phyloP scores from a whole-genome alignment of 2,888 invertebrate genomes.

The Scaptomyza reducta region DNA sequence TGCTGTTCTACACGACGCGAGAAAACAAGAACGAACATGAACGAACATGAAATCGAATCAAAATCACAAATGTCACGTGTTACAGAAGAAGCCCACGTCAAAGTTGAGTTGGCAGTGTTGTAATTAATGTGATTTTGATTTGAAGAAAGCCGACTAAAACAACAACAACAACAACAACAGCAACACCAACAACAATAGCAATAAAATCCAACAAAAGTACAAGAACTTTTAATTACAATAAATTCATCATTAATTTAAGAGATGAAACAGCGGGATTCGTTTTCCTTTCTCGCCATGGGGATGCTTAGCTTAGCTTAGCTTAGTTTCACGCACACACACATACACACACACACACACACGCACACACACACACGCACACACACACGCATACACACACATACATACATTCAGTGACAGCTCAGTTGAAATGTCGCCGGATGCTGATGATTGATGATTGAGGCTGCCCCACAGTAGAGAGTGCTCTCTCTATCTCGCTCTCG shows the following conservation, averaged over 20 bases:
- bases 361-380: neutral
- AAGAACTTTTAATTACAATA: slow-evolving; percentile 53
- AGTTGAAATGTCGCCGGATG: slow-evolving; percentile 52
- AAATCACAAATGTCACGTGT: slow-evolving; percentile 34
- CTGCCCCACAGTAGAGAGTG: neutral
- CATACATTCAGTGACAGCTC: slow-evolving; percentile 30
- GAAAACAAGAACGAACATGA: slow-evolving; percentile 16
- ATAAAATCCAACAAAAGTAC: slow-evolving; percentile 3
- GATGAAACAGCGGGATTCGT: slow-evolving; percentile 3
- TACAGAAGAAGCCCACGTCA: slow-evolving; percentile 7
- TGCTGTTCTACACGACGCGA: slow-evolving; percentile 1
- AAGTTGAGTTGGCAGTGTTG: slow-evolving; percentile 38
- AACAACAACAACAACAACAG: slow-evolving; percentile 4
- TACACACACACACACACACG: slow-evolving; percentile 4
- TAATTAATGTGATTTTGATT: slow-evolving; percentile 70
- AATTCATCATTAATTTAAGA: slow-evolving; percentile 56
- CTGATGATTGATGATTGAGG: slow-evolving; percentile 51
- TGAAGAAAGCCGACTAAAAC: slow-evolving; percentile 13
- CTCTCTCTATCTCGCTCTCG: neutral
- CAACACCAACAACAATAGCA: slow-evolving; percentile 17
- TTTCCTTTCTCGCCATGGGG: neutral
- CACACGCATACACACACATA: slow-evolving; percentile 6
- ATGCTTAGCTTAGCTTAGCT: neutral
- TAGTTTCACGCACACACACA: neutral
- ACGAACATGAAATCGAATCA: slow-evolving; percentile 4